phyloP scores from a whole-genome alignment of 2,797 vertebrate species.

The Mormyrops boulengeri region DNA sequence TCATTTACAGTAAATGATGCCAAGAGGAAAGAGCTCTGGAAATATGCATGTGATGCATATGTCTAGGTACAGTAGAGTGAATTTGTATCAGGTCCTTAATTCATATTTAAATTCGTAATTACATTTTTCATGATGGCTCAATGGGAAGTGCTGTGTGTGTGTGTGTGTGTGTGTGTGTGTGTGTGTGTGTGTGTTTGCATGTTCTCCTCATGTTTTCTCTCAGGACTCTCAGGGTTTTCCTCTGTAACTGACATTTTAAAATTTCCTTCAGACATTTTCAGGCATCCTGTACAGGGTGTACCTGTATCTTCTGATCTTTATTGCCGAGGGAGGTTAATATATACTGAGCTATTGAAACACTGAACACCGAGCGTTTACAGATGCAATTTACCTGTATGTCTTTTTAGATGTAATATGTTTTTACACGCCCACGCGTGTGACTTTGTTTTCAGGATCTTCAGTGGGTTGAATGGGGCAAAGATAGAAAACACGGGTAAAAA shows the following conservation, averaged over 20 bases:
- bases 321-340: not conserved
- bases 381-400: not conserved
- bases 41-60: not conserved
- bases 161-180: not conserved
- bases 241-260: not conserved
- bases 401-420: not conserved
- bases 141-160: not conserved
- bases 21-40: not conserved
- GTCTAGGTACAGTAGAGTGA: not conserved
- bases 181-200: not conserved
- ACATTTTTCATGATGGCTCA: not conserved
- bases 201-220: not conserved
- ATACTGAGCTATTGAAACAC: not conserved
- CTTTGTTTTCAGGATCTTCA: constrained; percentile 65
- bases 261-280: not conserved
- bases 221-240: not conserved
- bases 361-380: not conserved
- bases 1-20: not conserved
- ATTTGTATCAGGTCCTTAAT: not conserved
- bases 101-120: not conserved
- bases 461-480: constrained; percentile 84
- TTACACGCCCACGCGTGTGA: not conserved
- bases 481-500: constrained; percentile 91
- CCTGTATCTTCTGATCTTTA: not conserved
- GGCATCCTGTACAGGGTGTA: not conserved